Evolutionary conservation across 2,888 invertebrate species (phyloP).

Genomic region (Napeogenes inachia): DNA sequence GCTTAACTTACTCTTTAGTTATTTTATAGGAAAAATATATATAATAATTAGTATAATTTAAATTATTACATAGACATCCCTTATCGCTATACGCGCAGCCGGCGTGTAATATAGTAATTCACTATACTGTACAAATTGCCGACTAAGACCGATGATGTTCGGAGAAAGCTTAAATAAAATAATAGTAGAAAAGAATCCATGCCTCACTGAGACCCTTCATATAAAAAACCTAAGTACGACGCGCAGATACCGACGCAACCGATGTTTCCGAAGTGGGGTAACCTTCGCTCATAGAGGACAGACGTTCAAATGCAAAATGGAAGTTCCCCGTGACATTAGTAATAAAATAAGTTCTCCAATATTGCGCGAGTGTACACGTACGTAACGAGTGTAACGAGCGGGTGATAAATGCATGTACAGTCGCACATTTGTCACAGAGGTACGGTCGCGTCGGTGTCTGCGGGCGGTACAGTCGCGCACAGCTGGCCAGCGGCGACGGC

Average conservation of each 20-base stretch:
- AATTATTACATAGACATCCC: slow-evolving; percentile 71
- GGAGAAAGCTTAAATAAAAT: slow-evolving; percentile 53
- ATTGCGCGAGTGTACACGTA: neutral
- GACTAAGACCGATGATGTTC: slow-evolving; percentile 35
- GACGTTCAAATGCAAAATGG: too few species aligned
- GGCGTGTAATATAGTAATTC: slow-evolving; percentile 38
- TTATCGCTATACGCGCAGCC: slow-evolving; percentile 49
- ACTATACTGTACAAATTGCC: slow-evolving; percentile 45
- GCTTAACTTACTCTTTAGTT: slow-evolving; percentile 75
- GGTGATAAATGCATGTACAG: neutral
- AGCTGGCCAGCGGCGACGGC: slow-evolving; percentile 32
- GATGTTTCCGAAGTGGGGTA: neutral
- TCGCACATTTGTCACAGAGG: neutral
- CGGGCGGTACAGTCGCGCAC: slow-evolving; percentile 21
- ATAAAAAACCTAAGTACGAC: slow-evolving; percentile 20
- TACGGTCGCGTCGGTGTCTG: slow-evolving; percentile 8
- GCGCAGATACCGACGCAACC: slow-evolving; percentile 6
- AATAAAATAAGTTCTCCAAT: neutral
- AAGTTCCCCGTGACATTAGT: too few species aligned
- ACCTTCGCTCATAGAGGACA: too few species aligned
- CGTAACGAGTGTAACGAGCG: neutral
- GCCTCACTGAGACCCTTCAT: slow-evolving; percentile 25
- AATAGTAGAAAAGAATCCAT: slow-evolving; percentile 53
- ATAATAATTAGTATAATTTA: slow-evolving; percentile 75
- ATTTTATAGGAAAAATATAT: slow-evolving; percentile 67